Evolutionary conservation across 2,888 invertebrate genomes (phyloP), one percentile per base, ranked within the genome.

Genomic region (Zaprionus obscuricornis): DNA sequence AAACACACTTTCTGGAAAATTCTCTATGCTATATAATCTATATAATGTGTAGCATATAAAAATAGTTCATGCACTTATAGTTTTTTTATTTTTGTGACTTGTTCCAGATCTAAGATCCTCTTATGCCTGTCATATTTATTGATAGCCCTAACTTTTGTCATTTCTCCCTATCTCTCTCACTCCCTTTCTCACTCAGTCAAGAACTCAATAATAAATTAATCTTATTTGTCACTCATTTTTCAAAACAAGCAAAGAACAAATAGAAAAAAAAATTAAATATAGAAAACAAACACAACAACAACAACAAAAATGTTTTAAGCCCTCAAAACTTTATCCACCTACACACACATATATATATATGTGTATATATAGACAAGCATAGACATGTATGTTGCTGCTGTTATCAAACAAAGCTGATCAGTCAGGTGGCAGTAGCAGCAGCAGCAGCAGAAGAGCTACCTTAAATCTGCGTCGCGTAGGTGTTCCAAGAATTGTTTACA

Each of bases 391-490:
- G 56, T 14, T 55, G 59, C 39, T 37, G 36, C 47, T 78, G 85
- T 79, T 85, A 85, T 78, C 78, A 78, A 83, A 85, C 85, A 78
- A 85, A 75, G 78, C 85, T 85, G 85, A 78, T 78, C 78, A 78
- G 85, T 85, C 78, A 78, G 85, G 78, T 78, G 85, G 83, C 85
- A 81, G 76, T 59, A 67, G 76, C 79, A 78, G 65, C 54, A 43
- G 24, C n/a, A n/a, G 42, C 29, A 29, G 42, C 50, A n/a, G n/a
- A n/a, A n/a, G n/a, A 56, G 83, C 81, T 77, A 83, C 85, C 79
- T 83, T 55, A 82, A 84, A 77, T 72, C 75, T 54, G 63, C 58
- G 68, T 68, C 76, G 58, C 57, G 64, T 56, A 83, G 77, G 85
- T 83, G 83, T 83, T 85, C 73, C 69, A 79, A 75, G 85, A 85